Conservation (phyloP, 37 sponge, comb jelly and placozoan species). For the Axinella damicornis region DNA sequence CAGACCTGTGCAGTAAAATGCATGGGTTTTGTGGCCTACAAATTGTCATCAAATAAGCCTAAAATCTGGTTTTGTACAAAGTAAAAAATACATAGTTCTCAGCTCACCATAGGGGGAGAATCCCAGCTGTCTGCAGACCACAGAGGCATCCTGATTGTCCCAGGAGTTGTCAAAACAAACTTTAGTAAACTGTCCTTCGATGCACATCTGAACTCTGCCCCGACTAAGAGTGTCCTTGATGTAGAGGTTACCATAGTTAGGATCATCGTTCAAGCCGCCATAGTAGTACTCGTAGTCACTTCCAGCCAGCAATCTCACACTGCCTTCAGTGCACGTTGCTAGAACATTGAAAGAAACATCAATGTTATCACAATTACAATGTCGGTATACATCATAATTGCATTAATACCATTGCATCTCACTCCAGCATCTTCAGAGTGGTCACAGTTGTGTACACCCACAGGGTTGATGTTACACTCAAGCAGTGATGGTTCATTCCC, state of each 20-base stretch:
- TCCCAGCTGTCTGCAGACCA: slow-evolving; percentile 40
- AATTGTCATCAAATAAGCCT: too few relatives aligned
- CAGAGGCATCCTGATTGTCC: slow-evolving; percentile 43
- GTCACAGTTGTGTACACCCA: too few relatives aligned
- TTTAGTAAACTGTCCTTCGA: slow-evolving; percentile 21
- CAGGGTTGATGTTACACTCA: background rate
- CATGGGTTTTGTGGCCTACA: too few relatives aligned
- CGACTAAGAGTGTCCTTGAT: background rate
- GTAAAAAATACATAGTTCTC: too few relatives aligned
- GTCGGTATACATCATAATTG: too few relatives aligned
- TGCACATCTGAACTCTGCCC: slow-evolving; percentile 51
- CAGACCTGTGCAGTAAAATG: too few relatives aligned
- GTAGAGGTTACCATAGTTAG: background rate
- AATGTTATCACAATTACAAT: too few relatives aligned
- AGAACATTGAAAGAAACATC: too few relatives aligned
- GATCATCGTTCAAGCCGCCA: background rate
- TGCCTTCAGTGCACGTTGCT: slow-evolving; percentile 12
- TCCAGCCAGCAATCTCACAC: slow-evolving; percentile 3
- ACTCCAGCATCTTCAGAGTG: too few relatives aligned
- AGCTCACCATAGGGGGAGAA: slow-evolving; percentile 48
- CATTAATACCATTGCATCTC: too few relatives aligned
- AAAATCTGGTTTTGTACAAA: too few relatives aligned
- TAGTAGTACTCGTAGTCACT: background rate
- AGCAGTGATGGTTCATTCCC: slow-evolving; percentile 3
- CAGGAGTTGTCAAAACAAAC: slow-evolving; percentile 28